phyloP scores from a whole-genome alignment of 2,888 invertebrate species.

The Apomyelois bistriatella region DNA sequence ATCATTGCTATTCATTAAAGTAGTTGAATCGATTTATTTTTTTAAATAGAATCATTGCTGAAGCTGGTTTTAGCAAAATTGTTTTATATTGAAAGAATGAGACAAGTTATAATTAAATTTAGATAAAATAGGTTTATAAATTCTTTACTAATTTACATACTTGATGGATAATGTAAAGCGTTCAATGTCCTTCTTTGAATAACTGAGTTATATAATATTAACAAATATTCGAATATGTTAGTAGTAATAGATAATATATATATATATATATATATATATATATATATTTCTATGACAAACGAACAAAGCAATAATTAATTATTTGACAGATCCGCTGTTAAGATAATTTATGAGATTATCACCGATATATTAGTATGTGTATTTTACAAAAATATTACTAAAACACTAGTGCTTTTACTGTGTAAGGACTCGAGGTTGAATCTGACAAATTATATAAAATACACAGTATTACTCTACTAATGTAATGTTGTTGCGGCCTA shows the following conservation, averaged over 20 bases:
- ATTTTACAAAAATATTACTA: background rate
- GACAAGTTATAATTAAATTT: too few species aligned
- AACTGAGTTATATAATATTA: background rate
- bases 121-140: too few species aligned
- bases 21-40: too few species aligned
- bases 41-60: too few species aligned
- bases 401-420: background rate
- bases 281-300: background rate
- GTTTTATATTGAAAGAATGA: too few species aligned
- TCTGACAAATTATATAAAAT: conserved; percentile 6
- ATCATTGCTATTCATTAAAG: too few species aligned
- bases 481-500: conserved; percentile 12
- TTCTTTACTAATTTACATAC: too few species aligned
- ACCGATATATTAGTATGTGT: background rate
- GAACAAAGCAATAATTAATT: background rate
- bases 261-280: too few species aligned
- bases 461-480: conserved; percentile 8
- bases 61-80: too few species aligned
- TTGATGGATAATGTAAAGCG: too few species aligned
- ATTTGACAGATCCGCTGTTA: conserved; percentile 2
- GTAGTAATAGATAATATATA: too few species aligned
- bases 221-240: background rate
- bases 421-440: background rate
- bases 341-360: background rate
- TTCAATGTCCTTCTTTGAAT: too few species aligned